Conservation (phyloP, 2,113 vertebrate genomes). For the Hiodon tergisus region DNA sequence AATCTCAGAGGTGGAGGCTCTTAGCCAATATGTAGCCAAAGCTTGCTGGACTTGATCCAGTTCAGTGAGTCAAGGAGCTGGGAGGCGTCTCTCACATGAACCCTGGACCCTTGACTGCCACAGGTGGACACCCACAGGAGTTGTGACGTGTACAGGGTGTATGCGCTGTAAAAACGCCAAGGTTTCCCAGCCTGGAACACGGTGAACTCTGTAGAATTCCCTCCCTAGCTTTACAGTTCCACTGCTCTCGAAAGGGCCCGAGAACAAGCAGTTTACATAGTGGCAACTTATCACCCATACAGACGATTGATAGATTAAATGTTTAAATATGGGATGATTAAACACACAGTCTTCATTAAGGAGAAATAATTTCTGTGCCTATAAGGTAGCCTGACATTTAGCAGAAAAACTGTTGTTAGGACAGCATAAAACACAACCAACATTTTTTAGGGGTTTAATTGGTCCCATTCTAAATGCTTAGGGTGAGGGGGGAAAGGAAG, state of each 20-base stretch:
- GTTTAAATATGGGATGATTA: constrained; percentile 7
- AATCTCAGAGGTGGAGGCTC: neutral
- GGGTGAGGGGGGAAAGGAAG: too few relatives aligned
- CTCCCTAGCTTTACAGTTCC: neutral
- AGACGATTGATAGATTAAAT: constrained; percentile 1
- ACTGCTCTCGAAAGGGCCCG: neutral
- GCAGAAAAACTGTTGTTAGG: too few relatives aligned
- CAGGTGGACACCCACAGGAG: neutral
- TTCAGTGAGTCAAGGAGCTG: too few relatives aligned
- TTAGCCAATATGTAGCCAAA: too few relatives aligned
- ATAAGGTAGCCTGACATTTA: neutral
- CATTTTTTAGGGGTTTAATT: too few relatives aligned
- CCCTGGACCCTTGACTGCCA: neutral
- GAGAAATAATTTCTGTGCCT: neutral
- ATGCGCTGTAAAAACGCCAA: constrained; percentile 7
- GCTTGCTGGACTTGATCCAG: too few relatives aligned
- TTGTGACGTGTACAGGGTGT: constrained; percentile 9
- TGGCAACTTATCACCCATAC: neutral
- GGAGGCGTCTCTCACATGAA: too few relatives aligned
- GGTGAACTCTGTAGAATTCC: constrained; percentile 18
- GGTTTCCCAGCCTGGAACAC: constrained; percentile 33
- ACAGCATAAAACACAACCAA: too few relatives aligned
- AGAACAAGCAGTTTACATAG: neutral
- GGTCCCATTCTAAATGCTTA: too few relatives aligned
- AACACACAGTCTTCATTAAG: neutral